phyloP scores from a whole-genome alignment of 2,113 vertebrate species.

The Melanerpes formicivorus region DNA sequence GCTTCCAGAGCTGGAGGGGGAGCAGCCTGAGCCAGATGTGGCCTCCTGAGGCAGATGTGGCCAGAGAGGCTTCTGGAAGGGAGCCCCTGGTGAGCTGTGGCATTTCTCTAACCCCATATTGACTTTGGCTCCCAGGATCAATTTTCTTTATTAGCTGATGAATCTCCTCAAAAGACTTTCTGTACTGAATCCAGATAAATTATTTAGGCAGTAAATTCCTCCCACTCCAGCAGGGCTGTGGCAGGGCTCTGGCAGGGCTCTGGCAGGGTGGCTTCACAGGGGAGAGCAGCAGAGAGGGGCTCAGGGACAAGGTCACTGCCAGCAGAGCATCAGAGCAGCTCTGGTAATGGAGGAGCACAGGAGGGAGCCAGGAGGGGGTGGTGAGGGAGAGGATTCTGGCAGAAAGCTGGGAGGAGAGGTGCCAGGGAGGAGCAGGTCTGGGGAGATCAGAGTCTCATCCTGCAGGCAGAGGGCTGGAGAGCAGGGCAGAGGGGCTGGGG shows the following conservation, averaged over 20 bases:
- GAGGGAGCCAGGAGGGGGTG: not conserved
- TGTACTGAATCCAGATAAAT: constrained; percentile 71
- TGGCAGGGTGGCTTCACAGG: constrained; percentile 20
- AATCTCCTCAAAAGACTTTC: constrained; percentile 72
- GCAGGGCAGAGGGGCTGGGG: not conserved
- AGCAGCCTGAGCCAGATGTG: not conserved
- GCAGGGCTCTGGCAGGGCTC: not conserved
- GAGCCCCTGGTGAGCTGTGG: not conserved
- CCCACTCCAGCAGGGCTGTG: constrained; percentile 29
- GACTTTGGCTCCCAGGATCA: constrained; percentile 74
- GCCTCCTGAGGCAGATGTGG: not conserved
- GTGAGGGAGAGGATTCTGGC: not conserved
- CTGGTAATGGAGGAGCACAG: not conserved
- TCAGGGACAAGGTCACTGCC: constrained; percentile 55
- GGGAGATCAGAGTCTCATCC: not conserved
- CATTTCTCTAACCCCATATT: constrained; percentile 60
- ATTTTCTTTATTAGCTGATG: constrained; percentile 82
- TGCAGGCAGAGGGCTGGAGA: not conserved
- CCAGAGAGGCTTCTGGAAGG: not conserved
- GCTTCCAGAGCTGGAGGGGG: not conserved
- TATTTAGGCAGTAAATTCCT: constrained; percentile 74
- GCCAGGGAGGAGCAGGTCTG: not conserved
- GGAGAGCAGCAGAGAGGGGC: not conserved
- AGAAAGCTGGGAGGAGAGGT: not conserved
- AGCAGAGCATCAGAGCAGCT: not conserved